These are phyloP conservation scores for Silurus lanzhouensis DNA, from an alignment of 2,797 vertebrate genomes.

Conservation along the genomic window DNA sequence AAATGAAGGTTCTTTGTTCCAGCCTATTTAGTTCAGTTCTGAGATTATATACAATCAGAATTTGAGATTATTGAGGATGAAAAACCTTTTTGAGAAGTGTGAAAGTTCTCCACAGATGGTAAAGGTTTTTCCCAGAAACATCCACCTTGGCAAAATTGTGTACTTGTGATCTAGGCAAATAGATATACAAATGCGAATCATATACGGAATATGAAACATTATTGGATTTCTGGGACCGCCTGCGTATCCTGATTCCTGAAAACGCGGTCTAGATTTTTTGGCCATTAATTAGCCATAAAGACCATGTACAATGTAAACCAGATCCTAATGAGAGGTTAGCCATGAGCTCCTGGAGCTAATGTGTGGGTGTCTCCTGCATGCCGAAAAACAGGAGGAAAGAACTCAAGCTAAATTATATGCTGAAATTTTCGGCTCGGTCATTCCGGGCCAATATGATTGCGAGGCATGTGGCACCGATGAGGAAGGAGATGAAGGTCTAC, in stretches of 20 bases:
- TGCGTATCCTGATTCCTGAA: background rate
- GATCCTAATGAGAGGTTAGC: constrained; percentile 35
- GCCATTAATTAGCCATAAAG: constrained; percentile 21
- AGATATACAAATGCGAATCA: too few relatives aligned
- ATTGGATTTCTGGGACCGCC: background rate
- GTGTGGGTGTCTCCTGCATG: constrained; percentile 29
- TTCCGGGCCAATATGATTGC: constrained; percentile 1
- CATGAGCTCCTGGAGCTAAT: constrained; percentile 8
- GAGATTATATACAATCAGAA: too few relatives aligned
- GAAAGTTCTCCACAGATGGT: too few relatives aligned
- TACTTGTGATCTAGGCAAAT: too few relatives aligned
- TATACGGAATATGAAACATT: background rate
- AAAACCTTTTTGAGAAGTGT: too few relatives aligned
- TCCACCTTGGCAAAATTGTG: too few relatives aligned
- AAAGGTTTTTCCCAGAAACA: too few relatives aligned
- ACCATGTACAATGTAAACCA: background rate
- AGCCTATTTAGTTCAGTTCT: too few relatives aligned
- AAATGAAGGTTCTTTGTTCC: too few relatives aligned
- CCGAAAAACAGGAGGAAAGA: constrained; percentile 10
- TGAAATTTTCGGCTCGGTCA: constrained; percentile 19
- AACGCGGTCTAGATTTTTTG: background rate
- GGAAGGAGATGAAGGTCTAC: background rate
- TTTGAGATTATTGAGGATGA: too few relatives aligned
- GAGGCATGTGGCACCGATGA: background rate
- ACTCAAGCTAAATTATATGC: constrained; percentile 30